Conservation (phyloP, 2,888 invertebrate species). For the Dryococelus australis region DNA sequence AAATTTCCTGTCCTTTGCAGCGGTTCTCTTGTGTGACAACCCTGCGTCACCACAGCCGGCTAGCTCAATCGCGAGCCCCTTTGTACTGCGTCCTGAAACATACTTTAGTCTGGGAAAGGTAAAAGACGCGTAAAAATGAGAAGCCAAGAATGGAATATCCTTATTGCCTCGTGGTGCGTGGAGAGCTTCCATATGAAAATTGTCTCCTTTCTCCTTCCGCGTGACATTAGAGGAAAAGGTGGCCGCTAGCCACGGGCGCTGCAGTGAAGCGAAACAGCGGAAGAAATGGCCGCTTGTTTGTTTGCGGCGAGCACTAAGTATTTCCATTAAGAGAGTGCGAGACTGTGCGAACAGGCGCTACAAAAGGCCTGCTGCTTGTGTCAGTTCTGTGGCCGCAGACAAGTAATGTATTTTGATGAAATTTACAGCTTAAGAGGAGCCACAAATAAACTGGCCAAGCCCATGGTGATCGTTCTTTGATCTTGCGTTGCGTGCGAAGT, state of each 20-base stretch:
- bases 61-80: constrained; percentile 24
- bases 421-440: not conserved
- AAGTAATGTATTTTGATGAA: not conserved
- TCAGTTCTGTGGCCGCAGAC: not conserved
- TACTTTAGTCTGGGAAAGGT: constrained; percentile 19
- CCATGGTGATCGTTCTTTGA: not conserved
- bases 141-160: constrained; percentile 22
- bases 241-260: not conserved
- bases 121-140: constrained; percentile 28
- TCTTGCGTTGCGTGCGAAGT: not conserved
- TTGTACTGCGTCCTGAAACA: constrained; percentile 28
- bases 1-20: constrained; percentile 41
- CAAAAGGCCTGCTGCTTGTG: not conserved
- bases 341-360: not conserved
- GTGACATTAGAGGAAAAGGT: too few species aligned
- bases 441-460: not conserved
- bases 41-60: constrained; percentile 25
- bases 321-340: not conserved
- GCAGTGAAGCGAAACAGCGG: not conserved
- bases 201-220: not conserved
- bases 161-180: constrained; percentile 24
- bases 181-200: constrained; percentile 11
- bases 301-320: not conserved
- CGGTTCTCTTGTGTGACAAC: constrained; percentile 32
- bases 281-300: not conserved